A percentile compares a stretch with the other conserved stretches of the same genome.
These are phyloP conservation scores for Lithophane semibrunnea DNA, from an alignment of 2,888 invertebrate genomes.

Conservation along the genomic window DNA sequence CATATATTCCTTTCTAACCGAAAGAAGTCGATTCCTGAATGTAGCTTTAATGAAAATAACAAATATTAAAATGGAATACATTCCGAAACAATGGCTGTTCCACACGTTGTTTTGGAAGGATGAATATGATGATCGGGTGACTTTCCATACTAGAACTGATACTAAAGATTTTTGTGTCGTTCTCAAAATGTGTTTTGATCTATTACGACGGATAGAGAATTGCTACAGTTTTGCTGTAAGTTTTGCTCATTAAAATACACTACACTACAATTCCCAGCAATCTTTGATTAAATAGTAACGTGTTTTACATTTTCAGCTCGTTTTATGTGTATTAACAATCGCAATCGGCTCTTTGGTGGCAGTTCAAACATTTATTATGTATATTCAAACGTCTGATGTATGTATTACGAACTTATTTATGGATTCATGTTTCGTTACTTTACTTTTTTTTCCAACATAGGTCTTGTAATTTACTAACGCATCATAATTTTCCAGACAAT, in stretches of 20 bases:
- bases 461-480: slow-evolving; percentile 1
- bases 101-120: slow-evolving; percentile 76
- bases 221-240: slow-evolving; percentile 76
- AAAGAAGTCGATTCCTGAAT: slow-evolving; percentile 79
- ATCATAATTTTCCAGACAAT: slow-evolving; percentile 66
- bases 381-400: slow-evolving; percentile 69
- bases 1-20: slow-evolving; percentile 67
- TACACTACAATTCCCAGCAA: neutral
- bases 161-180: slow-evolving; percentile 69
- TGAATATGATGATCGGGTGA: slow-evolving; percentile 73
- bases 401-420: slow-evolving; percentile 1
- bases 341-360: slow-evolving; percentile 74
- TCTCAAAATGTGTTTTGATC: slow-evolving; percentile 73
- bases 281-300: neutral
- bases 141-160: slow-evolving; percentile 70
- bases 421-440: neutral
- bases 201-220: slow-evolving; percentile 68
- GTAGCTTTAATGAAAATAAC: slow-evolving; percentile 77
- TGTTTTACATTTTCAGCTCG: slow-evolving; percentile 64
- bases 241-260: neutral
- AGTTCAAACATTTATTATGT: slow-evolving; percentile 75
- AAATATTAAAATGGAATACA: slow-evolving; percentile 72
- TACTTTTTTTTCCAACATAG: neutral
- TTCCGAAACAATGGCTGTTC: slow-evolving; percentile 76
- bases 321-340: slow-evolving; percentile 65